Percentiles rank a stretch among this genome's conserved stretches.
These are phyloP conservation scores for Ptychoptera albimana DNA, from an alignment of 2,888 invertebrate species.

Conservation along the genomic window DNA sequence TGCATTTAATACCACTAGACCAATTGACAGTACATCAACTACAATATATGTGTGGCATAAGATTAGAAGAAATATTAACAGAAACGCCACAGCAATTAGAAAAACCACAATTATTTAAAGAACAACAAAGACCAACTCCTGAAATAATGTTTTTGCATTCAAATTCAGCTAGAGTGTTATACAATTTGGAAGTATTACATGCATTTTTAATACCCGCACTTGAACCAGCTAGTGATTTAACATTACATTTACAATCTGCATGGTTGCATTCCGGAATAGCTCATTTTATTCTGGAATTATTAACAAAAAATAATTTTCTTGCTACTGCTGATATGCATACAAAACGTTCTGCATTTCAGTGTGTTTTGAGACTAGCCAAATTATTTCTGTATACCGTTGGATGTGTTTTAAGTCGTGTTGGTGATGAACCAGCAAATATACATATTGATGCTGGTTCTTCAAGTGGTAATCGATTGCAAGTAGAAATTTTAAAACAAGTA, in stretches of 20 bases:
- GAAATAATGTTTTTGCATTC: conserved; percentile 52
- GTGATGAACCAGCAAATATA: conserved; percentile 37
- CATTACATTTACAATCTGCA: conserved; percentile 39
- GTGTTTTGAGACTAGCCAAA: conserved; percentile 77
- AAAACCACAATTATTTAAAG: conserved; percentile 2
- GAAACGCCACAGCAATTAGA: conserved; percentile 1
- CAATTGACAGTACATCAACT: conserved; percentile 30
- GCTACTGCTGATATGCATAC: conserved; percentile 62
- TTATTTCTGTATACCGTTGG: conserved; percentile 76
- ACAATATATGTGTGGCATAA: conserved; percentile 22
- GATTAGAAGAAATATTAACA: conserved; percentile 2
- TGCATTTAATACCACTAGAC: conserved; percentile 30
- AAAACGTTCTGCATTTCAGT: conserved; percentile 67
- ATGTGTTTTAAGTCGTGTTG: conserved; percentile 51
- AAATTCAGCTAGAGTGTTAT: conserved; percentile 58
- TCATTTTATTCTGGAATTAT: conserved; percentile 56
- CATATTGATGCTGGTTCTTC: conserved; percentile 22
- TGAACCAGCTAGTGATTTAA: conserved; percentile 58
- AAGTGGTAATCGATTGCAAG: conserved; percentile 31
- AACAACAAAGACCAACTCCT: conserved; percentile 25
- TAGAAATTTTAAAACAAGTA: conserved; percentile 62
- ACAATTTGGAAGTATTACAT: conserved; percentile 68
- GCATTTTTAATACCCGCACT: conserved; percentile 83
- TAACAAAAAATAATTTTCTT: conserved; percentile 73
- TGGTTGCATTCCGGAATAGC: conserved; percentile 42